Evolutionary conservation across 2,113 vertebrate genomes (phyloP).

Genomic region (Cnemophilus loriae): DNA sequence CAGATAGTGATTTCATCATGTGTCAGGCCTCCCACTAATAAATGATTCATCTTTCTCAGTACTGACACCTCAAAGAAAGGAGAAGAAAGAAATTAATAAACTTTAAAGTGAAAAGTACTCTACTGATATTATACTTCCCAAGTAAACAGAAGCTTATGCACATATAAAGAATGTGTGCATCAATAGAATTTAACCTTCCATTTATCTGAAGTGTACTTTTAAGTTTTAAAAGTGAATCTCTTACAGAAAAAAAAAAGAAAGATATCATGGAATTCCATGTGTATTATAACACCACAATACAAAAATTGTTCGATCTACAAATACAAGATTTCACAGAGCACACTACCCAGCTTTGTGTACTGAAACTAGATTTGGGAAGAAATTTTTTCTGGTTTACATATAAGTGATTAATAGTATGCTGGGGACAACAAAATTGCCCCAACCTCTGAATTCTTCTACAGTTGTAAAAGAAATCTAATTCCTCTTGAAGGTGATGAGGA

Average conservation of each 20-base stretch:
- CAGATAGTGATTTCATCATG: constrained; percentile 49
- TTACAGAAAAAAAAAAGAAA: neutral
- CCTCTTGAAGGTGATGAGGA: neutral
- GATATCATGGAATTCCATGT: neutral
- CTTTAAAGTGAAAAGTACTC: constrained; percentile 44
- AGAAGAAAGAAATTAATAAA: constrained; percentile 46
- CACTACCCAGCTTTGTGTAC: neutral
- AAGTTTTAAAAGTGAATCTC: neutral
- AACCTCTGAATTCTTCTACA: neutral
- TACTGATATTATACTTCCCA: neutral
- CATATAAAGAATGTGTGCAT: neutral
- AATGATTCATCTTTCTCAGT: constrained; percentile 62
- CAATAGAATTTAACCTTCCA: neutral
- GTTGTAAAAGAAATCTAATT: neutral
- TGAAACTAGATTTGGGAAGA: neutral
- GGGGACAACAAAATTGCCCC: neutral
- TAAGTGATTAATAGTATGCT: neutral
- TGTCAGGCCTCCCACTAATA: constrained; percentile 57
- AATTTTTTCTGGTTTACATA: neutral
- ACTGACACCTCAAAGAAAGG: neutral
- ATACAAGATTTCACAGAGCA: neutral
- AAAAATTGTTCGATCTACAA: neutral
- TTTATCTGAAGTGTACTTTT: neutral
- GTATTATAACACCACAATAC: neutral
- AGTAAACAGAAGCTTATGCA: constrained; percentile 31